Evolutionary conservation across 1,140 invertebrate species (phyloP), one percentile per base, ranked within the genome.

Genomic region (Pseudomyrmex dendroicus): DNA sequence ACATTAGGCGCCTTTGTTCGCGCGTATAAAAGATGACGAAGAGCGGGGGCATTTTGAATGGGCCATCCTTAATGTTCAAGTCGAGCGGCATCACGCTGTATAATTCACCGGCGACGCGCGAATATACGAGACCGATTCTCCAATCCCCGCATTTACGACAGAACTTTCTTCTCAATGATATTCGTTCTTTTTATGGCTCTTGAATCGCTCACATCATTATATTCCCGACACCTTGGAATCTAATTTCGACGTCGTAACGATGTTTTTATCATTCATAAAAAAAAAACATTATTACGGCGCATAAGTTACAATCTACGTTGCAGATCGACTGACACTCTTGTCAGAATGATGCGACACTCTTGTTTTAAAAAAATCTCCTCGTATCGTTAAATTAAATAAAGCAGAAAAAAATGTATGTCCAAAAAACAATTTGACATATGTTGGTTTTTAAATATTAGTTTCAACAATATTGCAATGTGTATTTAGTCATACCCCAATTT

Each of bases 21-120:
- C 50, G 17, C 25, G 25, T 67, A 56, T 77, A 63, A 77, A 77
- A 77, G 74, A 77, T 4, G 73, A 76, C n/a, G 61, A 77, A n/a
- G 17, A 67, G 35, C 35, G 67, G 25, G 35, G 22, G 15, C 35
- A 12, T 46, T 52, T 46, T 77, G 74, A 77, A 77, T 77, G 63
- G 61, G 17, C 50, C 50, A 46, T 1, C 63, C 46, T 77, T 68
- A 67, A 77, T 20, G 63, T n/a, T 46, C 74, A 52, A 25, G 25
- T 25, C 48, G 56, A 67, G 74, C 15, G 20, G 73, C 63, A 20
- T 52, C 50, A 48, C 48, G 35, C 12, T 22, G 44, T 68, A 57
- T 68, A 57, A 68, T 77, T 77, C 74, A 68, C 7, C 25, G 35
- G n/a, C 50, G 66, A 52, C 3, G 48, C 12, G 57, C 46, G 61